A percentile compares a stretch with the other conserved stretches of the same genome.
Evolutionary conservation across 2,797 vertebrate genomes (phyloP).

Genomic region (Sebastes baramenuke): DNA sequence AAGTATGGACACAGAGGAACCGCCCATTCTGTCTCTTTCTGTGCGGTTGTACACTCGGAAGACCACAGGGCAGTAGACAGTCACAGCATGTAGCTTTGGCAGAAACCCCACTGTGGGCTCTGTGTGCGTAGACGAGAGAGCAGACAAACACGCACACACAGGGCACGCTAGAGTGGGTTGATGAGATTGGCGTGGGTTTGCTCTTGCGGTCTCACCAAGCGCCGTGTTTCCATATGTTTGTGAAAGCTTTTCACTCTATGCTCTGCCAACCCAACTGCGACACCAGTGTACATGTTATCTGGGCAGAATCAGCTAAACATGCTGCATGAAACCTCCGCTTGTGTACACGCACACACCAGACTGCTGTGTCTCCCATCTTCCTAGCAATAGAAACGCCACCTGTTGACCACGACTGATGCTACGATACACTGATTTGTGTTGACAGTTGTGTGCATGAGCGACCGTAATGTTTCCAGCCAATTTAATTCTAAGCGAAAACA

Average conservation of each 20-base stretch:
- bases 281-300: conserved; percentile 36
- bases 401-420: not conserved
- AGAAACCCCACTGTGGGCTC: conserved; percentile 54
- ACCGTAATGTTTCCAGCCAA: not conserved
- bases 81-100: conserved; percentile 64
- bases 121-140: conserved; percentile 54
- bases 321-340: conserved; percentile 34
- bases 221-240: conserved; percentile 67
- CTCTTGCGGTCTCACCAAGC: conserved; percentile 53
- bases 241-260: conserved; percentile 50
- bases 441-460: not conserved
- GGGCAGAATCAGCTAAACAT: conserved; percentile 38
- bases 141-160: conserved; percentile 34
- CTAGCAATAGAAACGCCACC: conserved; percentile 15
- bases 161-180: conserved; percentile 51
- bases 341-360: not conserved
- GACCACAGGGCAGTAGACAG: conserved; percentile 66
- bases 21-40: conserved; percentile 34
- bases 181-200: conserved; percentile 66
- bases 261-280: conserved; percentile 60
- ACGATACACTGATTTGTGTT: conserved; percentile 1
- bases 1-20: conserved; percentile 51
- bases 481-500: not conserved
- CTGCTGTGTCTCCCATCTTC: not conserved
- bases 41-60: conserved; percentile 27